Percentiles rank a stretch among this genome's conserved stretches.
Evolutionary conservation across 1,140 invertebrate genomes (phyloP).

Genomic region (Philopotamus ludificatus): DNA sequence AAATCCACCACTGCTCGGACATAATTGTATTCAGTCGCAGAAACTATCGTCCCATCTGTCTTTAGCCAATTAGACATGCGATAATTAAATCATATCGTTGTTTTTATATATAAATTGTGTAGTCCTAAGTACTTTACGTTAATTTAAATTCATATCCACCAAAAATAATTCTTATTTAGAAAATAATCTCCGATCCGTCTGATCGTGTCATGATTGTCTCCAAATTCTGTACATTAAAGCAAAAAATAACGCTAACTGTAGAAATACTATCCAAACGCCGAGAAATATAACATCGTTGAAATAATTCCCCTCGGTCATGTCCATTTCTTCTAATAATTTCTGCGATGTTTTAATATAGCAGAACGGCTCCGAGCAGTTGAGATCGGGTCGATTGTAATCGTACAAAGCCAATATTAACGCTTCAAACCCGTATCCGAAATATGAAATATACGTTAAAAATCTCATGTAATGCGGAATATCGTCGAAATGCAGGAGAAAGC

Average conservation of each 20-base stretch:
- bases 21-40: too few species aligned
- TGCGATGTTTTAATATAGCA: conserved; percentile 53
- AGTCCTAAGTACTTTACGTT: too few species aligned
- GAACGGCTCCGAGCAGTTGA: conserved; percentile 56
- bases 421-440: conserved; percentile 81
- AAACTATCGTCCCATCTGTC: too few species aligned
- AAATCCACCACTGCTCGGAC: too few species aligned
- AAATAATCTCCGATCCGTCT: too few species aligned
- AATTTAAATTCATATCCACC: too few species aligned
- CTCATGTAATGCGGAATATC: conserved; percentile 73
- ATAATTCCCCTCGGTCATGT: conserved; percentile 57
- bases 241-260: conserved; percentile 48
- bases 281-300: conserved; percentile 73
- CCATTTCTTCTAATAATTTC: conserved; percentile 53
- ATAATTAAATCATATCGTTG: too few species aligned
- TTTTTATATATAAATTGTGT: too few species aligned
- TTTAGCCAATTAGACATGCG: too few species aligned
- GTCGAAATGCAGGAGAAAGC: conserved; percentile 79
- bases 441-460: conserved; percentile 71
- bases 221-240: conserved; percentile 48
- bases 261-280: conserved; percentile 58
- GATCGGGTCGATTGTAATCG: conserved; percentile 60
- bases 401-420: conserved; percentile 74
- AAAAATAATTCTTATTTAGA: too few species aligned
- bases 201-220: conserved; percentile 49